Evolutionary conservation across 2,888 invertebrate genomes (phyloP).

Genomic region (Phanerotoma sp.): DNA sequence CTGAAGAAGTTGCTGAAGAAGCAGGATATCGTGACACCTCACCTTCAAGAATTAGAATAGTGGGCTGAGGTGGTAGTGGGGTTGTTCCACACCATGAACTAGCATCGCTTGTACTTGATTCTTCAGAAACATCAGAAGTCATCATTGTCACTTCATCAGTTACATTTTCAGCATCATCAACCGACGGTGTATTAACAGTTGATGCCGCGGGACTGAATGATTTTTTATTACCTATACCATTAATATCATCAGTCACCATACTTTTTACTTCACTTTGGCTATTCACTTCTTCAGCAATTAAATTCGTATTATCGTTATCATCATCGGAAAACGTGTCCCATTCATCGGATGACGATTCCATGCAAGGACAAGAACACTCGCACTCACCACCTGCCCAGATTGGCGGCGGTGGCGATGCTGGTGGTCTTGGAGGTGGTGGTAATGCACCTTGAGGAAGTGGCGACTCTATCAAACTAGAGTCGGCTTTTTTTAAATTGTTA

Average conservation of each 20-base stretch:
- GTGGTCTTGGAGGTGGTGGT: constrained; percentile 47
- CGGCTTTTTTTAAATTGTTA: constrained; percentile 15
- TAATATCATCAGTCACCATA: constrained; percentile 15
- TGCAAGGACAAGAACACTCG: constrained; percentile 73
- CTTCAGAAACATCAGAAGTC: constrained; percentile 11
- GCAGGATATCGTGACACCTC: constrained; percentile 52
- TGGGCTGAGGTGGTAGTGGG: constrained; percentile 66
- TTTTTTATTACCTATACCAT: constrained; percentile 10
- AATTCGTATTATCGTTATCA: constrained; percentile 22
- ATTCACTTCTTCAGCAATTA: constrained; percentile 21
- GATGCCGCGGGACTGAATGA: constrained; percentile 29
- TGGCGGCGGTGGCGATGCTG: constrained; percentile 45
- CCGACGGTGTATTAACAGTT: constrained; percentile 14
- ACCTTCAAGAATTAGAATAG: constrained; percentile 87
- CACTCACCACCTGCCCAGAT: constrained; percentile 70
- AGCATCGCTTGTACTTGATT: constrained; percentile 4
- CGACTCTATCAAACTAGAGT: constrained; percentile 19
- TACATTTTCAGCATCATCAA: no score
- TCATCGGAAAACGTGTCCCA: constrained; percentile 43
- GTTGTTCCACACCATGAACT: constrained; percentile 52
- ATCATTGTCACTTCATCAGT: constrained; percentile 8
- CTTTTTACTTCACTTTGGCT: constrained; percentile 18
- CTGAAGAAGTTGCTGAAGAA: background rate
- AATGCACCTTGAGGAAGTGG: constrained; percentile 52
- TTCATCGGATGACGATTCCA: constrained; percentile 58